Evolutionary conservation across 2,797 vertebrate genomes (phyloP).

Genomic region (Basileuterus tristriatus): DNA sequence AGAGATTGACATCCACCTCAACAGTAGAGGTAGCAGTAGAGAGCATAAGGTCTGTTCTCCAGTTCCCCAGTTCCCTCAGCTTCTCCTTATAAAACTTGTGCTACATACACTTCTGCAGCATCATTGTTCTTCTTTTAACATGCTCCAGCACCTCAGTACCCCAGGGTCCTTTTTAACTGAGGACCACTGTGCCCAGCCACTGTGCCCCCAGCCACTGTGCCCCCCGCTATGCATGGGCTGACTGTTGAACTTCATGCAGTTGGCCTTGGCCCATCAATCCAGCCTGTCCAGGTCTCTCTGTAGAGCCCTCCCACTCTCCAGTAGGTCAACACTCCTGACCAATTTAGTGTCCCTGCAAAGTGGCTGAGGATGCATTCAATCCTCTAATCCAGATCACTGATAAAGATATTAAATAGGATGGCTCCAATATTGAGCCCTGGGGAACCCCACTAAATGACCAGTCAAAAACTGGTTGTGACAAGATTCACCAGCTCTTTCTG

Average conservation of each 20-base stretch:
- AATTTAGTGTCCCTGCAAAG: background rate
- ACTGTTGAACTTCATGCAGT: accelerated
- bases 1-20: background rate
- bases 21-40: background rate
- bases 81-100: background rate
- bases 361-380: background rate
- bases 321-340: background rate
- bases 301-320: background rate
- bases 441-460: background rate
- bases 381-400: background rate
- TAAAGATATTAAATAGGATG: background rate
- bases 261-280: background rate
- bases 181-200: background rate
- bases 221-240: background rate
- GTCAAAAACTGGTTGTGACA: background rate
- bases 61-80: background rate
- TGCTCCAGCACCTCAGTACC: background rate
- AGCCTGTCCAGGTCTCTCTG: background rate
- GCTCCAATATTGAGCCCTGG: background rate
- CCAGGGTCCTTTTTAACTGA: background rate
- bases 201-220: background rate
- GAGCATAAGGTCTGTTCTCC: accelerated
- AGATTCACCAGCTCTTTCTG: background rate
- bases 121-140: background rate
- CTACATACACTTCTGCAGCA: background rate